Conservation (phyloP, 2,888 invertebrate genomes). For the Panzeria rudis region DNA sequence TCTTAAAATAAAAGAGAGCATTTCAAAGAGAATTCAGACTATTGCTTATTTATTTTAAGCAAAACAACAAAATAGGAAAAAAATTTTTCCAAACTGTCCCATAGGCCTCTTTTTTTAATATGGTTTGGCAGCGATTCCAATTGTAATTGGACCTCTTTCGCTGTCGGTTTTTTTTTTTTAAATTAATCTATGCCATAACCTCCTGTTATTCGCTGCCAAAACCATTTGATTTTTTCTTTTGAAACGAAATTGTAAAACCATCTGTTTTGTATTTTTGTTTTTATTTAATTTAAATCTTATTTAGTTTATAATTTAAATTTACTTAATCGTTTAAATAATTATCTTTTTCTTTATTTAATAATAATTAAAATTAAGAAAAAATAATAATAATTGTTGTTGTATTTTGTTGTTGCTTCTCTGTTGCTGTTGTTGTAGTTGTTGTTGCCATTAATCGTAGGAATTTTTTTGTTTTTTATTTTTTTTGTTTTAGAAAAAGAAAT, state of each 20-base stretch:
- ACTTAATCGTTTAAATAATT: slow-evolving; percentile 84
- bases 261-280: slow-evolving; percentile 74
- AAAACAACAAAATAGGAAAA: no score
- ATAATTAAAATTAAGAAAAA: slow-evolving; percentile 83
- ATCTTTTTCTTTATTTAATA: slow-evolving; percentile 82
- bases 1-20: no score
- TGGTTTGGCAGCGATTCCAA: no score
- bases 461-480: not conserved
- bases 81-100: no score
- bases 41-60: no score
- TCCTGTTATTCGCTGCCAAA: not conserved
- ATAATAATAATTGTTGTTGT: slow-evolving; percentile 79
- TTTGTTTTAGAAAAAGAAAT: slow-evolving; percentile 62
- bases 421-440: slow-evolving; percentile 72
- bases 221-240: not conserved
- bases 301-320: slow-evolving; percentile 83
- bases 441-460: slow-evolving; percentile 68
- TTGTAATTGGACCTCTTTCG: no score
- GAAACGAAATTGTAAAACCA: slow-evolving; percentile 20
- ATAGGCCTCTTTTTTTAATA: no score
- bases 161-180: no score
- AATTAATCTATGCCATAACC: no score
- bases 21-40: no score
- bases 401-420: slow-evolving; percentile 72
- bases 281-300: slow-evolving; percentile 78